Conservation (phyloP, 2,797 vertebrate species). For the Uromys caudimaculatus region DNA sequence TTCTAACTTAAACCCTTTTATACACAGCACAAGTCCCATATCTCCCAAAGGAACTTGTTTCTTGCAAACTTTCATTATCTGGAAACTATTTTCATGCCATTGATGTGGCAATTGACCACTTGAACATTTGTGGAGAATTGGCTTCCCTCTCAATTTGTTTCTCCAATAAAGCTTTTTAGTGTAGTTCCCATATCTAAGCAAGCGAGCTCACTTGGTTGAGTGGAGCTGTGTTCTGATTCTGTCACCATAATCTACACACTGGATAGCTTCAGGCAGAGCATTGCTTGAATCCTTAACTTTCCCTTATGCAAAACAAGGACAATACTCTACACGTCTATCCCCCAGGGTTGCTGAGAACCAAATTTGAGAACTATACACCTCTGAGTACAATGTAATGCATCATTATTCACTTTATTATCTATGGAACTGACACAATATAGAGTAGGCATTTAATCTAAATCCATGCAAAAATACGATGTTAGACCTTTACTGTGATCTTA, state of each 20-base stretch:
- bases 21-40: background rate
- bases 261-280: background rate
- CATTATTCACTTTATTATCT: conserved; percentile 14
- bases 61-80: background rate
- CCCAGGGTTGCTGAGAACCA: background rate
- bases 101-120: background rate
- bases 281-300: background rate
- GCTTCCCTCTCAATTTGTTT: conserved; percentile 1
- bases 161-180: conserved; percentile 18
- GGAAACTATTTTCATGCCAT: background rate
- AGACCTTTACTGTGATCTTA: background rate
- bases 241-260: background rate
- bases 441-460: background rate
- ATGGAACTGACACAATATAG: background rate
- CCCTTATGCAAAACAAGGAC: background rate
- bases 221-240: background rate
- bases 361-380: background rate
- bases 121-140: background rate
- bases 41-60: conserved; percentile 21
- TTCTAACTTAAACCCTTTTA: background rate
- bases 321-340: background rate
- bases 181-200: background rate
- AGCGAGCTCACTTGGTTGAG: background rate
- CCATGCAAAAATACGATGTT: background rate
- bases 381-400: background rate